Evolutionary conservation across 2,797 vertebrate genomes (phyloP).

Genomic region (Catostomus latipinnis): DNA sequence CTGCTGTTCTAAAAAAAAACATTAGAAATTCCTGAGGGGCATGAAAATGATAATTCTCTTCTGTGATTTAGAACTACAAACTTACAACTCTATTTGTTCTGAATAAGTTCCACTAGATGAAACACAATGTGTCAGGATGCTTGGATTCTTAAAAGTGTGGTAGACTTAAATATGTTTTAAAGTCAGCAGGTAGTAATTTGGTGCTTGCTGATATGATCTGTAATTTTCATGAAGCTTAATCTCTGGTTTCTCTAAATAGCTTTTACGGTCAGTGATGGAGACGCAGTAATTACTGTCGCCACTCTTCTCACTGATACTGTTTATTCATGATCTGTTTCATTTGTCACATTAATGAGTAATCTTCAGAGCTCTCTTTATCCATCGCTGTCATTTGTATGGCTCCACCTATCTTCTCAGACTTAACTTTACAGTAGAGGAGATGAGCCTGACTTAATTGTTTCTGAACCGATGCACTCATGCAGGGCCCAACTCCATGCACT

Average conservation of each 20-base stretch:
- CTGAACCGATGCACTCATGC: constrained; percentile 43
- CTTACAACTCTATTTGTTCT: no score
- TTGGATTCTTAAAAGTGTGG: no score
- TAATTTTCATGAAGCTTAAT: constrained; percentile 34
- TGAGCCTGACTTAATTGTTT: constrained; percentile 48
- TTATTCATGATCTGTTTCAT: constrained; percentile 59
- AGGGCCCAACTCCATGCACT: neutral
- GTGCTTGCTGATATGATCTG: constrained; percentile 23
- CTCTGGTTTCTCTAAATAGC: constrained; percentile 38
- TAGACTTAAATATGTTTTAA: constrained; percentile 1
- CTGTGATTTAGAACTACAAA: no score
- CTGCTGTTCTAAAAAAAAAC: no score
- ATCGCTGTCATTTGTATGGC: constrained; percentile 49
- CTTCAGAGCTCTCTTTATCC: constrained; percentile 41
- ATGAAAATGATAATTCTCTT: no score
- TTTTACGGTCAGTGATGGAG: constrained; percentile 47
- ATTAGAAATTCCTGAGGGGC: no score
- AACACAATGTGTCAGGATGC: no score
- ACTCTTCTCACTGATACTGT: constrained; percentile 44
- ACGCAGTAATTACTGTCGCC: constrained; percentile 45
- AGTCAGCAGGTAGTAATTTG: constrained; percentile 30
- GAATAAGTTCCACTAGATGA: no score
- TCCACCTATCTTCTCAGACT: constrained; percentile 46
- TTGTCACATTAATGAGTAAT: constrained; percentile 58
- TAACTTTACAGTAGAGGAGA: constrained; percentile 31